Base-by-base conservation (phyloP, 2,888 invertebrate species). In the Mycalesis mineus region DNA sequence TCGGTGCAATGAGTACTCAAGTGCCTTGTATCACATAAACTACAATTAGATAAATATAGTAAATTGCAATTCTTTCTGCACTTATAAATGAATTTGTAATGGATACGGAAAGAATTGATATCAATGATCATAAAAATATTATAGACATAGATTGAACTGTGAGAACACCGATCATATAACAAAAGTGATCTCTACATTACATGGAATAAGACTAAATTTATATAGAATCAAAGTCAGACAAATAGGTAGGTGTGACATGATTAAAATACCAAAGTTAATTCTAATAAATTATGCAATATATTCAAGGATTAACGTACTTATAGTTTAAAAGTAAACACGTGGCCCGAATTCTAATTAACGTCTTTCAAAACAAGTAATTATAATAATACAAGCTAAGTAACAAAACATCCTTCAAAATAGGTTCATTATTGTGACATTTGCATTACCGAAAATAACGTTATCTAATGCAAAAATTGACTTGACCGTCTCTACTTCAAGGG, bases 401-500 rank as follows among this genome's bases (percentile, higher is more conserved):
- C 22, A 22, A 22, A 22, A 22, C 22, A 22, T 22, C 22, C 22
- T 22, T 22, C 5, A 22, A 22, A 22, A 22, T 22, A 22, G 22
- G 22, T 4, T 4, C 2, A 4, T 2, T 22, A 4, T 22, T 22
- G 22, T 22, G 9, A 15, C 2, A 44, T 1, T n/a, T 44, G 44
- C 29, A 39, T 13, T 40, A 15, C 40, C 15, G n/a, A 51, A 51
- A 51, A 41, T 41, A 41, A 40, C 6, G 15, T 9, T 41, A 31
- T 33, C 15, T 15, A n/a, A 17, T 15, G 45, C 33, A 40, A 49
- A 22, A 49, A 28, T 9, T 28, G 37, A 13, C 39, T 39, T 28
- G 13, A 28, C 22, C 49, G 49, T 28, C 52, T 45, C 44, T 44
- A 52, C 40, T 57, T 69, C 71, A 87, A 88, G 87, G 86, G 78